Evolutionary conservation across 2,113 vertebrate species (phyloP), one percentile per base, ranked within the genome.

Genomic region (Irena cyanogastra): DNA sequence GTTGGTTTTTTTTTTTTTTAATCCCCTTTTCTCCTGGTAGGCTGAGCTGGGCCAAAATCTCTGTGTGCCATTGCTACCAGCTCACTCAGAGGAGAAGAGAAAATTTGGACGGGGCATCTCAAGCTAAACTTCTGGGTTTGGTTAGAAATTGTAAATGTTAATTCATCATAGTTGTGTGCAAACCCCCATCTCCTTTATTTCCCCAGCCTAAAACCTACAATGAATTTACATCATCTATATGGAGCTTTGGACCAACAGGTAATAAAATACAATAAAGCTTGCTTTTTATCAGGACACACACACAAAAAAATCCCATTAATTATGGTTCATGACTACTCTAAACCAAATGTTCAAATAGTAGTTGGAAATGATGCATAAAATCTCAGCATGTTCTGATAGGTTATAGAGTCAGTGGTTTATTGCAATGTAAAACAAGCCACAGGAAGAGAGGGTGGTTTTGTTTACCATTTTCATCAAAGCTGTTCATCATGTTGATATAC

Each of bases 351-450:
- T 95, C 94, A 93, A 94, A 72, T 95, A 93, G 70, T 87, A 93
- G 80, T 75, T 95, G 96, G 93, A 89, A 93, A 76, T 83, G 89
- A 77, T 83, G 69, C 83, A 91, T 92, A 89, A 89, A 66, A 94
- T 83, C 68, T 88, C 96, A 96, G 95, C 91, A 93, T 94, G 91
- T 92, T 96, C 93, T 95, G 94, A 95, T 96, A 96, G 94, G 95
- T 89, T 96, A 91, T 95, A 95, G 95, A 96, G 88, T 93, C 79
- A 80, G 93, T 96, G 93, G 92, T 97, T 93, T 94, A 90, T 93
- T 96, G 78, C 72, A 70, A 72, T 91, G 83, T 90, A 96, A 97
- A 92, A 83, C 81, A 92, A 95, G 93, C 92, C 93, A 94, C 93
- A 97, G 95, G 93, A 96, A 97, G 84, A 94, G 89, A 81, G 83